Conservation (phyloP, 2,888 invertebrate species). For the Oscheius onirici region DNA sequence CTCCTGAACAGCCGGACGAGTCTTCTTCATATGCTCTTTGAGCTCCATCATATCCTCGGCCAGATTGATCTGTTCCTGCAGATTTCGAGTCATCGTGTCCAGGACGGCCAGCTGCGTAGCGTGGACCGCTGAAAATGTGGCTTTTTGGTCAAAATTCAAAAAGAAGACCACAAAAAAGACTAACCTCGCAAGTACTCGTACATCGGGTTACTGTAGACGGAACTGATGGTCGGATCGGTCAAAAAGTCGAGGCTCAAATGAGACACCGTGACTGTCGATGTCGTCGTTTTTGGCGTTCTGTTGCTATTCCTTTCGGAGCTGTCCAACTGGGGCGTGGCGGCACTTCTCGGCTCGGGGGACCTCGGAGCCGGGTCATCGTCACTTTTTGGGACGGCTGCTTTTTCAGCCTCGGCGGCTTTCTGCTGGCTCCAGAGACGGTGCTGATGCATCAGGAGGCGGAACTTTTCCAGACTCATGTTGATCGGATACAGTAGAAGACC, state of each 20-base stretch:
- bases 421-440: slow-evolving; percentile 16
- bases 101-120: slow-evolving; percentile 4
- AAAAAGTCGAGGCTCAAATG: neutral
- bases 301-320: neutral
- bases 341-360: neutral
- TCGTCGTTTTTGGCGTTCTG: neutral
- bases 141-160: neutral
- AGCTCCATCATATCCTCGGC: neutral
- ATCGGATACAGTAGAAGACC: slow-evolving; percentile 9
- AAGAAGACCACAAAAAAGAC: neutral
- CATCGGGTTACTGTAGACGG: too few relatives aligned
- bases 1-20: neutral
- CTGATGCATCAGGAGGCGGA: neutral
- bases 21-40: neutral
- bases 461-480: neutral
- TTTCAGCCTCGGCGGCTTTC: neutral
- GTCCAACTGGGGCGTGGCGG: neutral
- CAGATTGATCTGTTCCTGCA: neutral
- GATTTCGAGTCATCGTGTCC: neutral
- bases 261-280: neutral
- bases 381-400: neutral
- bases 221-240: too few relatives aligned
- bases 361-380: neutral
- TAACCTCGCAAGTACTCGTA: neutral
- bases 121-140: neutral